A percentile compares a stretch with the other conserved stretches of the same genome.
phyloP scores from a whole-genome alignment of 2,113 vertebrate genomes.

The Rhagologus leucostigma region DNA sequence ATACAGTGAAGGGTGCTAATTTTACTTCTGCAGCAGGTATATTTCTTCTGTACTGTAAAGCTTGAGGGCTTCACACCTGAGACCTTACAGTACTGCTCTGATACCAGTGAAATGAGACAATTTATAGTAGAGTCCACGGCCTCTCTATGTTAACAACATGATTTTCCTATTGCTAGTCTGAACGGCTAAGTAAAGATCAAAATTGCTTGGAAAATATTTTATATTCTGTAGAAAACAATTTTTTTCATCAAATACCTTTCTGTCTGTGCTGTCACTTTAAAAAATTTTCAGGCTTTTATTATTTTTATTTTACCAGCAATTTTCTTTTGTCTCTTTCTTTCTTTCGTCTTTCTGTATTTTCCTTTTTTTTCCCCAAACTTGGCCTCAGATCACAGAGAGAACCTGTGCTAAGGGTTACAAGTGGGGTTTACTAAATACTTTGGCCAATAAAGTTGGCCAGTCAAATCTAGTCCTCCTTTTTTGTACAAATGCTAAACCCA shows the following conservation, averaged over 20 bases:
- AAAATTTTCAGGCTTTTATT: not conserved
- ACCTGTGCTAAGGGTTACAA: not conserved
- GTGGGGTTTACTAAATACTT: not conserved
- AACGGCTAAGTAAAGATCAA: not conserved
- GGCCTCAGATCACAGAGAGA: not conserved
- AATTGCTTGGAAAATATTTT: not conserved
- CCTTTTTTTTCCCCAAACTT: not conserved
- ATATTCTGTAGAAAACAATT: not conserved
- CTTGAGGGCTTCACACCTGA: not conserved
- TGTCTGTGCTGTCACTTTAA: not conserved
- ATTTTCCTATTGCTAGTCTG: not conserved
- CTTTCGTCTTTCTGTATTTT: not conserved
- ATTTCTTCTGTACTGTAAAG: not conserved
- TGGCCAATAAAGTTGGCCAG: not conserved
- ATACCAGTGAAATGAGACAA: not conserved
- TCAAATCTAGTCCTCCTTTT: not conserved
- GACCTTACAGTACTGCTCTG: not conserved
- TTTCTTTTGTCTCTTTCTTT: not conserved
- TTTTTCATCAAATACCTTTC: not conserved
- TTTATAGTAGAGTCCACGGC: too few relatives aligned
- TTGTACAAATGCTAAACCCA: not conserved
- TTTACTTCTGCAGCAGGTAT: not conserved
- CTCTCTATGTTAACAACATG: not conserved
- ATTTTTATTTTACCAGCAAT: not conserved
- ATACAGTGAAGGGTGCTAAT: not conserved